Percentiles rank a stretch among this genome's conserved stretches.
phyloP scores from a whole-genome alignment of 2,113 vertebrate species.

The Chauna torquata region DNA sequence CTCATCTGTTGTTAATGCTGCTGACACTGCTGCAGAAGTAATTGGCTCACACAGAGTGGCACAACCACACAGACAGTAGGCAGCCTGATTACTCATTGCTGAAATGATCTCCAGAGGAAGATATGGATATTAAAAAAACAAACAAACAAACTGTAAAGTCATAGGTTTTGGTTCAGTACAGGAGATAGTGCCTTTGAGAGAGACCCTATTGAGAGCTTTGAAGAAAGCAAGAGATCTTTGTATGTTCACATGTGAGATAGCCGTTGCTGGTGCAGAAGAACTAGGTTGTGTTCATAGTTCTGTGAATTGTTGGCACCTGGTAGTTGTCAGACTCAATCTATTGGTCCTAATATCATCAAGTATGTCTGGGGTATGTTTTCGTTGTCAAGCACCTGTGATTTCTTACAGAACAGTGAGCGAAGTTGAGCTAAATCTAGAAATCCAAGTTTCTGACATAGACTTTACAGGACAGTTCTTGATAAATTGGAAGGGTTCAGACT shows the following conservation, averaged over 20 bases:
- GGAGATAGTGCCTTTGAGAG: neutral
- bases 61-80: neutral
- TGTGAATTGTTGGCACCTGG: neutral
- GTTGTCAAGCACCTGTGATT: neutral
- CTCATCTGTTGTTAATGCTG: neutral
- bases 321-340: neutral
- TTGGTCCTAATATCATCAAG: neutral
- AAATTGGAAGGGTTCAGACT: neutral
- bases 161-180: neutral
- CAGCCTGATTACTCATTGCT: neutral
- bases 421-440: neutral
- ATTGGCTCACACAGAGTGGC: neutral
- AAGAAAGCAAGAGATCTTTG: neutral
- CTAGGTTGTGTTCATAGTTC: neutral
- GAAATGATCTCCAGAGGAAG: neutral
- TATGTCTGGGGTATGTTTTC: neutral
- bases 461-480: neutral
- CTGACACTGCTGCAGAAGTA: neutral
- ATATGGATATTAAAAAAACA: neutral
- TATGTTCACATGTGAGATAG: accelerated
- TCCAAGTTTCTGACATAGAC: neutral
- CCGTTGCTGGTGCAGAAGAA: neutral
- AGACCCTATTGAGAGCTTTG: neutral
- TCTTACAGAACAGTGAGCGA: neutral
- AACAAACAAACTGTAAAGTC: neutral